phyloP scores from a whole-genome alignment of 2,113 vertebrate species.

The Manacus vitellinus region DNA sequence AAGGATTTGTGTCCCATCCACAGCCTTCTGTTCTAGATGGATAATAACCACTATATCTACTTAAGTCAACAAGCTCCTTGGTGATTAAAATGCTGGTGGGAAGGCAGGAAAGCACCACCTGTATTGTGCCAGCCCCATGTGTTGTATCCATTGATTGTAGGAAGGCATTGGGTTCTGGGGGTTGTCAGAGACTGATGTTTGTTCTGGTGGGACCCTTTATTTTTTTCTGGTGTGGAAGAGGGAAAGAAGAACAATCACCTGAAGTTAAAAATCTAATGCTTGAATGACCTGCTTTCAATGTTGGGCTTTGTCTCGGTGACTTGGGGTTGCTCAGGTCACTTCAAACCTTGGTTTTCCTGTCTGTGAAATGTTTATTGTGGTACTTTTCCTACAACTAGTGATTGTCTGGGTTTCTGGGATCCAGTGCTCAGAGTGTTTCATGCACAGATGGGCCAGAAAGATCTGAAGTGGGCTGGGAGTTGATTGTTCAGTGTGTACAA shows the following conservation, averaged over 20 bases:
- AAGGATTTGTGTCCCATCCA: background rate
- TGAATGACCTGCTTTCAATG: background rate
- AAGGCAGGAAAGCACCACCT: background rate
- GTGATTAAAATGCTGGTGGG: background rate
- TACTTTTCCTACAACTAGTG: background rate
- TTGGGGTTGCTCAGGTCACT: background rate
- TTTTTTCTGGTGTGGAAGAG: background rate
- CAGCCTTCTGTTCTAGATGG: background rate
- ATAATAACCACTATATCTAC: background rate
- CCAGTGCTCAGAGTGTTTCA: background rate
- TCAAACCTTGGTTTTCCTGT: background rate
- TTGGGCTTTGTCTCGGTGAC: background rate
- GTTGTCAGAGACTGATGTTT: background rate
- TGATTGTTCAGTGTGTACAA: background rate
- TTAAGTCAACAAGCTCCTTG: background rate
- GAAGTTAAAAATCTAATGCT: background rate
- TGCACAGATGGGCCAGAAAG: rapidly evolving
- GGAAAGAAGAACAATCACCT: background rate
- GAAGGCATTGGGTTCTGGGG: background rate
- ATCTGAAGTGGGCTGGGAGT: background rate
- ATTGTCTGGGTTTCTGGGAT: background rate
- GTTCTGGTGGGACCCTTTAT: background rate
- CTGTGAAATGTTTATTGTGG: rapidly evolving
- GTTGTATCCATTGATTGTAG: background rate
- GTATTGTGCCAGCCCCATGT: rapidly evolving